Conservation (phyloP, 2,113 vertebrate species). For the Cygnus atratus region DNA sequence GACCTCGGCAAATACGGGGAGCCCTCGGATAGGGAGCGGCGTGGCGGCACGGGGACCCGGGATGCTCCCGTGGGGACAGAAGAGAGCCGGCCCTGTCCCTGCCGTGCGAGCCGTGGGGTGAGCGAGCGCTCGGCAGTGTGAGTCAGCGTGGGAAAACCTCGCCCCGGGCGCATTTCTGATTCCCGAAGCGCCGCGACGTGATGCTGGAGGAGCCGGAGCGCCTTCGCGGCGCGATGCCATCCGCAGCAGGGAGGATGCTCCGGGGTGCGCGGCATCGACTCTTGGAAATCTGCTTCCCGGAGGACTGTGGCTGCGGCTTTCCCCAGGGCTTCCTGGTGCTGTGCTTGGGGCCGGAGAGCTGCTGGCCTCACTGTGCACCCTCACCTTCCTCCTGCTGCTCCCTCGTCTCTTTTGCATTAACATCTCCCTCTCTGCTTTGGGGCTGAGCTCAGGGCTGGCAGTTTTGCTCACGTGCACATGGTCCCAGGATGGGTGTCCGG, state of each 20-base stretch:
- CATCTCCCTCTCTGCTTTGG: not conserved
- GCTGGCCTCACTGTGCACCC: not conserved
- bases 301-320: not conserved
- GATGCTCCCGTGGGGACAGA: rapidly evolving
- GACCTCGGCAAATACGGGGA: constrained; percentile 1
- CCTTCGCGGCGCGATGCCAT: not conserved
- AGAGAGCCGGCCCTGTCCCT: not conserved
- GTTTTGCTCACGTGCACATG: not conserved
- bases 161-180: not conserved
- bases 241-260: not conserved
- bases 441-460: not conserved
- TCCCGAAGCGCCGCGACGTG: not conserved
- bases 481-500: not conserved
- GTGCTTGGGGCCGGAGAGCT: rapidly evolving
- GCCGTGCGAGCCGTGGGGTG: not conserved
- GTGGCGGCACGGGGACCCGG: not conserved
- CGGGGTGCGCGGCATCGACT: rapidly evolving
- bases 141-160: constrained; percentile 61
- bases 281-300: not conserved
- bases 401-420: not conserved
- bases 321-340: not conserved
- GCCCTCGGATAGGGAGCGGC: not conserved
- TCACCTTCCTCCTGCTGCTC: not conserved
- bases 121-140: constrained; percentile 6
- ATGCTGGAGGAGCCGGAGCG: not conserved